phyloP scores from a whole-genome alignment of 2,113 vertebrate species.

The Spea bombifrons region DNA sequence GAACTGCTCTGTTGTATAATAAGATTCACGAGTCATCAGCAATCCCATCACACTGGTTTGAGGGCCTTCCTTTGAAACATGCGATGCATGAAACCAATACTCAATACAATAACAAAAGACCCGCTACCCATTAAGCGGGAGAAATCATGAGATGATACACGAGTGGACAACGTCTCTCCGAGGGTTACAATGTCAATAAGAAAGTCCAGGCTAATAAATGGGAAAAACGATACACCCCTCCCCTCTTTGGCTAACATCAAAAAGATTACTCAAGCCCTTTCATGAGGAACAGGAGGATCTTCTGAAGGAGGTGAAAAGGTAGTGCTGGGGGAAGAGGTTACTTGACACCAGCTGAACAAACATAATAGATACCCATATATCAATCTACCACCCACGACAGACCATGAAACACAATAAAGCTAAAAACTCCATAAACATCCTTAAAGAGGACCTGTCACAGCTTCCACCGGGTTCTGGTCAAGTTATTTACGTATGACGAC shows the following conservation, averaged over 20 bases:
- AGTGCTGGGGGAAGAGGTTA: constrained; percentile 1
- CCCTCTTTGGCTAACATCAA: constrained; percentile 14
- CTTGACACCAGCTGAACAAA: background rate
- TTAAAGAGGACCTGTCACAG: too few species aligned
- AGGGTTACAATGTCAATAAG: constrained; percentile 6
- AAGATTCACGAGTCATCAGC: too few species aligned
- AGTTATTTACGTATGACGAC: too few species aligned
- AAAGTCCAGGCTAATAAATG: background rate
- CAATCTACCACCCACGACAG: background rate
- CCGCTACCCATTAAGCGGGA: constrained; percentile 11
- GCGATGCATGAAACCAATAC: background rate
- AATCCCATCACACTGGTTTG: too few species aligned
- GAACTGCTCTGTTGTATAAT: too few species aligned
- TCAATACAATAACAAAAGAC: background rate
- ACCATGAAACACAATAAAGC: background rate
- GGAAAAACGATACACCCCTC: constrained; percentile 16
- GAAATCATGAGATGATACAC: background rate
- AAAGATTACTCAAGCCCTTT: background rate
- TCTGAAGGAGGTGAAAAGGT: background rate
- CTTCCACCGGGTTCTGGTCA: too few species aligned
- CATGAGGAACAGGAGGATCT: background rate
- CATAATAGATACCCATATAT: background rate
- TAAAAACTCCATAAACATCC: background rate
- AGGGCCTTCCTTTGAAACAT: background rate
- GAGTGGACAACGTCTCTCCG: background rate